These are phyloP conservation scores for Hypothenemus hampei DNA, from an alignment of 1,140 invertebrate genomes.

Conservation along the genomic window DNA sequence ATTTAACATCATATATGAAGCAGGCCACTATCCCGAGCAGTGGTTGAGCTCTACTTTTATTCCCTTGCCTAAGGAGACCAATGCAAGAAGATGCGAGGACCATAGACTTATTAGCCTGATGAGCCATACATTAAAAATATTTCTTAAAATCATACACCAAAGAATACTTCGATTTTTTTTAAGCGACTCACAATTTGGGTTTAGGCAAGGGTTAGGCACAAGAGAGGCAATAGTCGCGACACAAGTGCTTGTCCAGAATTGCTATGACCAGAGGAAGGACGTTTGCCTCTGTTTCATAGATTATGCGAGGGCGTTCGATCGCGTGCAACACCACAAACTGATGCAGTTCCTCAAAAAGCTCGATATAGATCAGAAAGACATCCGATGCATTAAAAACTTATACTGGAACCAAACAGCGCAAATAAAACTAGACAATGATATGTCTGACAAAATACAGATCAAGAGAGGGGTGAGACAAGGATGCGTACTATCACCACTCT, in stretches of 20 bases:
- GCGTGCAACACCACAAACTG: too few species aligned
- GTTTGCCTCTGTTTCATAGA: too few species aligned
- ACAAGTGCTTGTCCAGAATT: constrained; percentile 9
- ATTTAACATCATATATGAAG: constrained; percentile 28
- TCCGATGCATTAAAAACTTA: too few species aligned
- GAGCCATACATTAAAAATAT: too few species aligned
- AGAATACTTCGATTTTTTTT: not conserved
- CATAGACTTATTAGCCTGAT: not conserved
- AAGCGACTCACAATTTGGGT: constrained; percentile 6
- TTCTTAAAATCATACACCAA: not conserved
- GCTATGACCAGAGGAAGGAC: not conserved
- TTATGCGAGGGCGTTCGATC: too few species aligned
- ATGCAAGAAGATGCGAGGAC: constrained; percentile 1
- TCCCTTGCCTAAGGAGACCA: constrained; percentile 20
- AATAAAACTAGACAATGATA: too few species aligned
- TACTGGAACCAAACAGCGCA: too few species aligned
- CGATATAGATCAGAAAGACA: too few species aligned
- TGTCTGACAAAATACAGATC: too few species aligned
- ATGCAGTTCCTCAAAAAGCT: too few species aligned
- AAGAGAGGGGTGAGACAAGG: too few species aligned
- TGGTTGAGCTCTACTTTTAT: constrained; percentile 26
- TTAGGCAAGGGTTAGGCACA: constrained; percentile 6
- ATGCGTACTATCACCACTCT: too few species aligned
- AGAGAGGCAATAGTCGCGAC: constrained; percentile 9
- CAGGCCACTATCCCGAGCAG: constrained; percentile 15